phyloP scores from a whole-genome alignment of 2,888 invertebrate genomes.

The Leptodirus hochenwartii region DNA sequence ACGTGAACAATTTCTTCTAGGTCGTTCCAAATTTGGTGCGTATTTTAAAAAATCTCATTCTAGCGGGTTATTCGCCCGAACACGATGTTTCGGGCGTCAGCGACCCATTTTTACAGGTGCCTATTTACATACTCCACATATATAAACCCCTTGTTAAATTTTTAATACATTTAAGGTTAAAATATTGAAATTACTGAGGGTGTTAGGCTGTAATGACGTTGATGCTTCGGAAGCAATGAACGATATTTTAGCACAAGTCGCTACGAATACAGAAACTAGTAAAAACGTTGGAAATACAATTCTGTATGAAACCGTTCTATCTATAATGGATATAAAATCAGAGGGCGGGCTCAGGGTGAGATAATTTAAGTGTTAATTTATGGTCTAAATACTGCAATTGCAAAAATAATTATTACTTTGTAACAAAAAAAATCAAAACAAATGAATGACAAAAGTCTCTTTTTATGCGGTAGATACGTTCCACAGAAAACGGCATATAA shows the following conservation, averaged over 20 bases:
- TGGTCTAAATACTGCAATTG: too few species aligned
- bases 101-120: conserved; percentile 95
- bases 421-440: too few species aligned
- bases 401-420: too few species aligned
- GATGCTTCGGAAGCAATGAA: conserved; percentile 99
- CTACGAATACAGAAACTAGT: conserved; percentile 98
- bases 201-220: conserved; percentile 89
- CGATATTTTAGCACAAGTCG: conserved; percentile 97
- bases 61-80: conserved; percentile 98
- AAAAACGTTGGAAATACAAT: conserved; percentile 99
- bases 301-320: conserved; percentile 97
- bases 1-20: conserved; percentile 32
- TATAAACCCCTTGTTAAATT: background rate
- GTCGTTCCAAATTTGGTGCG: conserved; percentile 97
- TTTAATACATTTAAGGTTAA: conserved; percentile 53
- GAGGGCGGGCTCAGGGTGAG: conserved; percentile 78
- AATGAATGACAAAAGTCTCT: background rate
- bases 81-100: conserved; percentile 99
- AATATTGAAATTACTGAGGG: conserved; percentile 82
- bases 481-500: background rate
- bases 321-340: conserved; percentile 98
- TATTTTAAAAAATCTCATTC: conserved; percentile 92
- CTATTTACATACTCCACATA: background rate
- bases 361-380: conserved; percentile 6
- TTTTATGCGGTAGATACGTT: background rate